Evolutionary conservation across 30 jellyfish, hydroid and myxozoan species (phyloP).

Genomic region (Aurelia coerulea): DNA sequence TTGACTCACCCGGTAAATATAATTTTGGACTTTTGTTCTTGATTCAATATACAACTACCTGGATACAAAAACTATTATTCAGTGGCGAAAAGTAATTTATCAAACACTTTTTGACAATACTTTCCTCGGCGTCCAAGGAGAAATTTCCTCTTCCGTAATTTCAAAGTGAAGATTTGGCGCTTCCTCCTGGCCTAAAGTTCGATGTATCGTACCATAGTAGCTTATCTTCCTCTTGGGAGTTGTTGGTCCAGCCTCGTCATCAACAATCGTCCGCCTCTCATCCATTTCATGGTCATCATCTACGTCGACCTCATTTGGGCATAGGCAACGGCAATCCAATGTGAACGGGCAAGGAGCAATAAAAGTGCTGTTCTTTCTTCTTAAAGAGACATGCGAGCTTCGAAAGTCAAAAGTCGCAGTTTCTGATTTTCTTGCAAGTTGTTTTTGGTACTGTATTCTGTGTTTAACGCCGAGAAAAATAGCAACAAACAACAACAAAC

Average conservation of each 20-base stretch:
- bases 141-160: conserved; percentile 35
- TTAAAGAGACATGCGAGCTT: conserved; percentile 36
- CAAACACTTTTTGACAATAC: conserved; percentile 56
- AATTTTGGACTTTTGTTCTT: too few relatives aligned
- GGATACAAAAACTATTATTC: too few relatives aligned
- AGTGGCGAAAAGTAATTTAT: background rate
- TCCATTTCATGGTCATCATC: conserved; percentile 65
- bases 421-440: conserved; percentile 53
- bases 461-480: conserved; percentile 33
- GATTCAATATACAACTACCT: too few relatives aligned
- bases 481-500: conserved; percentile 17
- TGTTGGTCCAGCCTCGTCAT: conserved; percentile 30
- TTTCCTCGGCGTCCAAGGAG: conserved; percentile 34
- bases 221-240: conserved; percentile 72
- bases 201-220: conserved; percentile 73
- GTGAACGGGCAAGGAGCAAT: conserved; percentile 13
- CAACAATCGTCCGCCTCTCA: conserved; percentile 49
- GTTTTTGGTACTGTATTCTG: conserved; percentile 29
- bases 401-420: conserved; percentile 79
- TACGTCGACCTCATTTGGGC: conserved; percentile 20
- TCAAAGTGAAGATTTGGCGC: background rate
- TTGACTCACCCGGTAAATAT: too few relatives aligned
- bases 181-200: conserved; percentile 52
- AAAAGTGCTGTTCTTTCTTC: background rate
- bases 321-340: conserved; percentile 20